phyloP scores from a whole-genome alignment of 1,140 invertebrate species.

The Platyscapa corneri region DNA sequence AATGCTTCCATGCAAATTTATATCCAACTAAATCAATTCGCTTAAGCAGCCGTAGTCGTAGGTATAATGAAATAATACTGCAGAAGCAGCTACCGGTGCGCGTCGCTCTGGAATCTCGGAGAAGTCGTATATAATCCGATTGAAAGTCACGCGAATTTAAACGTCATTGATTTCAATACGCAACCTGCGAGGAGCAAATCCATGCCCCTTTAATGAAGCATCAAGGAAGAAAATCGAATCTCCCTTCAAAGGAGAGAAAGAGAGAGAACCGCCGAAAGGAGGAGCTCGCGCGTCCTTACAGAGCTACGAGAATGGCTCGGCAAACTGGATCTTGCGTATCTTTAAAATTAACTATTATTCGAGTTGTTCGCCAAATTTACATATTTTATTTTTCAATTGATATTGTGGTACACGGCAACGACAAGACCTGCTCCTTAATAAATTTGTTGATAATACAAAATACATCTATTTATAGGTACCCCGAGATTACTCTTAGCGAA shows the following conservation, averaged over 20 bases:
- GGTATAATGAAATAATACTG: background rate
- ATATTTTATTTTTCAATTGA: no score
- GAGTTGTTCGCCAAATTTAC: no score
- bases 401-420: no score
- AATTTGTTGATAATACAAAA: no score
- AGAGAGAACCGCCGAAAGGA: background rate
- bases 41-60: background rate
- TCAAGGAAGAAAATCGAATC: constrained; percentile 16
- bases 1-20: background rate
- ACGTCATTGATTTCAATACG: constrained; percentile 8
- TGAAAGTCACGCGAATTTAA: constrained; percentile 19
- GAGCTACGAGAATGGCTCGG: no score
- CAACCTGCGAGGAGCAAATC: background rate
- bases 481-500: no score
- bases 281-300: no score
- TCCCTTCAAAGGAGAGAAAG: background rate
- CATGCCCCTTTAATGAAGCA: constrained; percentile 9
- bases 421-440: no score
- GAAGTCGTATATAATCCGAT: constrained; percentile 29
- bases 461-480: no score
- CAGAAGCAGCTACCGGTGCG: background rate
- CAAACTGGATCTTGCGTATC: no score
- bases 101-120: background rate
- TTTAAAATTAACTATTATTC: no score
- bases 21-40: background rate